Evolutionary conservation across 2,113 vertebrate genomes (phyloP).

Genomic region (Dicrurus megarhynchus): DNA sequence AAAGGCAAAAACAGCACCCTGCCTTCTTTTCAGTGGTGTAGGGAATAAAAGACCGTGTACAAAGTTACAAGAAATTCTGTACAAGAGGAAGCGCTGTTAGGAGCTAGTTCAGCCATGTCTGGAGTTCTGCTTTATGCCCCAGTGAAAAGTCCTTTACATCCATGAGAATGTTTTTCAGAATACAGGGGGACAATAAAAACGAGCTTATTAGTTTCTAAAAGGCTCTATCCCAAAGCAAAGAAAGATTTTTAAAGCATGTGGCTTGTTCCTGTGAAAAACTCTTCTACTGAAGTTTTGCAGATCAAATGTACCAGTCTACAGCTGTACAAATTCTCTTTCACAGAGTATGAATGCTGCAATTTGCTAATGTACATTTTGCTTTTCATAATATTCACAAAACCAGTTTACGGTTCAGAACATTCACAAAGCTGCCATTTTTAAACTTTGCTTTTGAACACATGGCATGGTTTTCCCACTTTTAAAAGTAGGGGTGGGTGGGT

Average conservation of each 20-base stretch:
- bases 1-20: neutral
- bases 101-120: neutral
- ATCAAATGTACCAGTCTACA: slow-evolving; percentile 49
- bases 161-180: neutral
- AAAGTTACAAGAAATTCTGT: neutral
- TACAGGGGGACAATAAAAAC: neutral
- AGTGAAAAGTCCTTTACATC: slow-evolving; percentile 17
- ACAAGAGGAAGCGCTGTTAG: neutral
- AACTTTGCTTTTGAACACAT: slow-evolving; percentile 31
- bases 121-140: slow-evolving; percentile 3
- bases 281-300: slow-evolving; percentile 26
- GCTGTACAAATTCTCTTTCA: slow-evolving; percentile 66
- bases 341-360: slow-evolving; percentile 62
- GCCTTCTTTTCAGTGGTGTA: neutral
- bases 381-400: slow-evolving; percentile 67
- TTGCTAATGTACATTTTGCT: slow-evolving; percentile 61
- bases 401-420: slow-evolving; percentile 43
- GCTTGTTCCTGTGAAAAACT: slow-evolving; percentile 35
- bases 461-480: slow-evolving; percentile 6
- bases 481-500: neutral
- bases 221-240: neutral
- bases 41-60: neutral
- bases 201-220: slow-evolving; percentile 16
- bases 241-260: slow-evolving; percentile 22
- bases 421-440: slow-evolving; percentile 55